Conservation (phyloP, 2,888 invertebrate genomes). For the Deilephila elpenor region DNA sequence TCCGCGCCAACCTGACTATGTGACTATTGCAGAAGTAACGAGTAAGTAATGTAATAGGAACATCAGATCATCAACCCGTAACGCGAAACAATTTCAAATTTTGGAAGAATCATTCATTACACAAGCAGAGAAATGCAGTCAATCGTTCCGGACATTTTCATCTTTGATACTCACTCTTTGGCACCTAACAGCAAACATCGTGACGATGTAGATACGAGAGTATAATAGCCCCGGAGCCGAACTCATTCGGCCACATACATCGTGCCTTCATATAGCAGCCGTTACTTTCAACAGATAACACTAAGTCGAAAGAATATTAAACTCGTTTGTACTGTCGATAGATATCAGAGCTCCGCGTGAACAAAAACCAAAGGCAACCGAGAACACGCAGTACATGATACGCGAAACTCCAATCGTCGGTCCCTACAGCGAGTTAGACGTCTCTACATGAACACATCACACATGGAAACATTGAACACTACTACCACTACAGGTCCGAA, state of each 20-base stretch:
- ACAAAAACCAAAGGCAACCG: slow-evolving; percentile 66
- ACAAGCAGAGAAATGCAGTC: slow-evolving; percentile 71
- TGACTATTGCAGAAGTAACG: slow-evolving; percentile 62
- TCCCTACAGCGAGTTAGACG: slow-evolving; percentile 65
- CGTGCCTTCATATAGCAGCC: slow-evolving; percentile 22
- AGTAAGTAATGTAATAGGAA: slow-evolving; percentile 78
- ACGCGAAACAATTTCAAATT: slow-evolving; percentile 76
- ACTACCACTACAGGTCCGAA: slow-evolving; percentile 25
- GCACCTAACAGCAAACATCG: slow-evolving; percentile 77
- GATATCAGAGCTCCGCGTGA: slow-evolving; percentile 52
- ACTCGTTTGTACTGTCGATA: slow-evolving; percentile 51
- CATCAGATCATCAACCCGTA: slow-evolving; percentile 84
- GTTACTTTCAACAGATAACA: slow-evolving; percentile 30
- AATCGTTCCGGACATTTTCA: slow-evolving; percentile 76
- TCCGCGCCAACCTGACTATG: slow-evolving; percentile 26
- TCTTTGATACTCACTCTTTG: slow-evolving; percentile 84
- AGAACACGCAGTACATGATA: slow-evolving; percentile 70
- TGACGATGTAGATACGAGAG: slow-evolving; percentile 55
- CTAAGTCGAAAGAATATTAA: slow-evolving; percentile 44
- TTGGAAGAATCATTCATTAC: slow-evolving; percentile 74
- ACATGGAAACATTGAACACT: slow-evolving; percentile 74
- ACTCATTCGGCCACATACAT: slow-evolving; percentile 11
- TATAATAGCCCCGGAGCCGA: slow-evolving; percentile 25
- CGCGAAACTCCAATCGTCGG: slow-evolving; percentile 61
- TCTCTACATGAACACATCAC: slow-evolving; percentile 81